These are phyloP conservation scores for Scelioninae gen. 2 DNA, from an alignment of 2,888 invertebrate species.

Conservation along the genomic window DNA sequence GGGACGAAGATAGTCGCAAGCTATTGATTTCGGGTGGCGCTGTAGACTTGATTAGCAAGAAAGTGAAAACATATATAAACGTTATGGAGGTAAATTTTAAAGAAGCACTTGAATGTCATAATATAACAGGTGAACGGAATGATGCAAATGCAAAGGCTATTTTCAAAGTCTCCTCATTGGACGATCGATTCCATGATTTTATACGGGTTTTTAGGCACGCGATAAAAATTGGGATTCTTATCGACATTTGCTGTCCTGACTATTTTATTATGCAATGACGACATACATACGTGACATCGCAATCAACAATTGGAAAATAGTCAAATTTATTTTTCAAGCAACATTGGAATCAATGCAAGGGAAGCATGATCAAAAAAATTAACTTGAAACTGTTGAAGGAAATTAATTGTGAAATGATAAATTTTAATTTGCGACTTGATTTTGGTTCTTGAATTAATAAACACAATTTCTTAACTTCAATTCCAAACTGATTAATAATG, in stretches of 20 bases:
- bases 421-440: too few species aligned
- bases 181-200: slow-evolving; percentile 6
- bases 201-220: background rate
- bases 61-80: slow-evolving; percentile 54
- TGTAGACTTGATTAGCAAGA: slow-evolving; percentile 47
- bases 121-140: slow-evolving; percentile 26
- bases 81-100: slow-evolving; percentile 41
- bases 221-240: too few species aligned
- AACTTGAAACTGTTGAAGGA: too few species aligned
- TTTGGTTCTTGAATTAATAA: too few species aligned
- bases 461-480: too few species aligned
- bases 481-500: too few species aligned
- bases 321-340: too few species aligned
- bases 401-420: too few species aligned
- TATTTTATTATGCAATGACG: slow-evolving; percentile 4
- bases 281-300: background rate
- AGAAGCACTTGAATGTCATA: slow-evolving; percentile 42
- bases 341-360: too few species aligned
- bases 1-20: slow-evolving; percentile 25
- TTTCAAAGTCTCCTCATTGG: background rate
- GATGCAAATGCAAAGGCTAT: slow-evolving; percentile 15
- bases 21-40: slow-evolving; percentile 50
- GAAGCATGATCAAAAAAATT: too few species aligned
- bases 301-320: too few species aligned
- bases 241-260: too few species aligned